Evolutionary conservation across 2,888 invertebrate species (phyloP).

Genomic region (Mayetiola destructor): DNA sequence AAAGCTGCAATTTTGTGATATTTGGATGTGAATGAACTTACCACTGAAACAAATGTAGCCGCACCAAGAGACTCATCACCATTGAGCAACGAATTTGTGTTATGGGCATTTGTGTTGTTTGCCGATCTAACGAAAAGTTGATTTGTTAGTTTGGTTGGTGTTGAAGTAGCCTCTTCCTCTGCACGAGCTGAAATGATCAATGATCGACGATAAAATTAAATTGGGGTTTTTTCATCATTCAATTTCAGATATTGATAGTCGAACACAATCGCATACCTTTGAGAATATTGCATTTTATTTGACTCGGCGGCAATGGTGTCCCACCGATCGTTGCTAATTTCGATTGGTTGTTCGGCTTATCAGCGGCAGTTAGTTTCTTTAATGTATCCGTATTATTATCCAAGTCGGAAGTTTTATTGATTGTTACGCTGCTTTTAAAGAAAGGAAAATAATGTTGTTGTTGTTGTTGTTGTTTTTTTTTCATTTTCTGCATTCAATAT

Average conservation of each 20-base stretch:
- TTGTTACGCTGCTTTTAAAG: slow-evolving; percentile 32
- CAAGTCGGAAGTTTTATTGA: slow-evolving; percentile 35
- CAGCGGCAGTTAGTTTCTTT: slow-evolving; percentile 46
- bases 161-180: slow-evolving; percentile 43
- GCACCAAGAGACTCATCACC: slow-evolving; percentile 40
- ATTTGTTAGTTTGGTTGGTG: slow-evolving; percentile 40
- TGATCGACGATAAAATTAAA: slow-evolving; percentile 35
- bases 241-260: too few species aligned
- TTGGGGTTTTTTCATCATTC: too few species aligned
- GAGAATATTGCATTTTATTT: slow-evolving; percentile 86
- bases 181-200: slow-evolving; percentile 40
- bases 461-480: too few species aligned
- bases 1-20: too few species aligned
- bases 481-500: not conserved
- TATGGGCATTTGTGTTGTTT: slow-evolving; percentile 31
- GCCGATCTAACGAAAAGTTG: slow-evolving; percentile 40
- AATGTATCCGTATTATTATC: slow-evolving; percentile 50
- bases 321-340: slow-evolving; percentile 48
- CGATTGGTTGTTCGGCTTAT: slow-evolving; percentile 55
- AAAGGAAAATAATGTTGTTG: not conserved
- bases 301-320: slow-evolving; percentile 71
- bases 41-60: slow-evolving; percentile 63
- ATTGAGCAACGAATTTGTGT: slow-evolving; percentile 24
- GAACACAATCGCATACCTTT: slow-evolving; percentile 57
- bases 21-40: slow-evolving; percentile 39